Evolutionary conservation across 2,797 vertebrate species (phyloP), one percentile per base, ranked within the genome.

Genomic region (Esox masquinongy): DNA sequence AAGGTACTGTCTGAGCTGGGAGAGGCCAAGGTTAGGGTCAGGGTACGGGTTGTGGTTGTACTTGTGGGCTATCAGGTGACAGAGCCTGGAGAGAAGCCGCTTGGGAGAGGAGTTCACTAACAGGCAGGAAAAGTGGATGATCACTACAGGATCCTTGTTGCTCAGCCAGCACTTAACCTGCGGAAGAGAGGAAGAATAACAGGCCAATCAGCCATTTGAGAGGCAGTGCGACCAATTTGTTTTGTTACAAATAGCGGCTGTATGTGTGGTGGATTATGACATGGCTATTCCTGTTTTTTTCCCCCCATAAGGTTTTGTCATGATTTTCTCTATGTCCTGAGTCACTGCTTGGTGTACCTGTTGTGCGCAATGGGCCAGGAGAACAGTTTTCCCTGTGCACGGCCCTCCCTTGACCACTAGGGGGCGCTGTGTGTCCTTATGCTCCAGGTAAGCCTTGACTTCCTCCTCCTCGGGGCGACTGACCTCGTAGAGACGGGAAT

Each of bases 381-480:
- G 85, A 29, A 95, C 92, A 0, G 92, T 93, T 81, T 95, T 95
- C 36, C 95, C 95, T 31, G 91, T 90, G 85, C 93, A 94, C 0
- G 93, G 91, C 0, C 91, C 90, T 75, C 95, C 95, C 34, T 74
- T 83, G 34, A 95, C 87, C 80, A 95, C 81, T 39, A 95, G 84
- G 1, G 93, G 94, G 71, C 79, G 26, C 74, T 74, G 85, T 12
- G 81, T 83, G 47, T 88, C 79, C 0, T 80, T 82, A 73, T 89
- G 87, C 67, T 83, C 49, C 68, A 96, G 78, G 82, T 94, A 95
- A 2, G 77, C 82, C 89, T 79, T 90, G 75, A 95, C 64, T 84
- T 88, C n/a, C 36, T 88, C 77, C 68, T 90, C 87, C 67, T 94
- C 93, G 0, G 82, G 81, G 9, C 80, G 86, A 68, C 68, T 73